These are phyloP conservation scores for Coenonympha arcania DNA, from an alignment of 2,888 invertebrate species.

Conservation along the genomic window DNA sequence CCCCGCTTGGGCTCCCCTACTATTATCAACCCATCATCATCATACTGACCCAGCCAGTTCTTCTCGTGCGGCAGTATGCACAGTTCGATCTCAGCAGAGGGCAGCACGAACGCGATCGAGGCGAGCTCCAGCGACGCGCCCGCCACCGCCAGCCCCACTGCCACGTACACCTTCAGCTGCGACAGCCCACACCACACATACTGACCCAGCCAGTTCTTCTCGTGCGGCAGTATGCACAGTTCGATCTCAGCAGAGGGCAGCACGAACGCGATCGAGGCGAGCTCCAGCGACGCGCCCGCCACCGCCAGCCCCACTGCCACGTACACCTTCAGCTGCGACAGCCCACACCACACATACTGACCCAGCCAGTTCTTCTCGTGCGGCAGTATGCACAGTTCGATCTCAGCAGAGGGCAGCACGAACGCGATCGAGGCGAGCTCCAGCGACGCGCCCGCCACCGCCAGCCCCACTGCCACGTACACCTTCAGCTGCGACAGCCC, in stretches of 20 bases:
- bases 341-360: conserved; percentile 64
- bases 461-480: conserved; percentile 77
- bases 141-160: conserved; percentile 78
- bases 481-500: conserved; percentile 78
- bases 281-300: conserved; percentile 79
- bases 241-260: conserved; percentile 84
- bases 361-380: conserved; percentile 83
- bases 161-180: conserved; percentile 77
- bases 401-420: conserved; percentile 82
- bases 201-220: conserved; percentile 83
- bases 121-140: conserved; percentile 80
- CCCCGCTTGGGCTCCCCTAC: too few relatives aligned
- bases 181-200: conserved; percentile 68
- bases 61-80: conserved; percentile 82
- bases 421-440: conserved; percentile 81
- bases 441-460: conserved; percentile 79
- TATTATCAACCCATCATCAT: too few relatives aligned
- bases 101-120: conserved; percentile 81
- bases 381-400: conserved; percentile 82
- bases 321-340: conserved; percentile 78
- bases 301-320: conserved; percentile 78
- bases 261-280: conserved; percentile 80
- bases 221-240: conserved; percentile 80
- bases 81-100: conserved; percentile 84
- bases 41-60: conserved; percentile 82